Base-by-base conservation (phyloP, 2,888 invertebrate genomes). In the Diplazon laetatorius region DNA sequence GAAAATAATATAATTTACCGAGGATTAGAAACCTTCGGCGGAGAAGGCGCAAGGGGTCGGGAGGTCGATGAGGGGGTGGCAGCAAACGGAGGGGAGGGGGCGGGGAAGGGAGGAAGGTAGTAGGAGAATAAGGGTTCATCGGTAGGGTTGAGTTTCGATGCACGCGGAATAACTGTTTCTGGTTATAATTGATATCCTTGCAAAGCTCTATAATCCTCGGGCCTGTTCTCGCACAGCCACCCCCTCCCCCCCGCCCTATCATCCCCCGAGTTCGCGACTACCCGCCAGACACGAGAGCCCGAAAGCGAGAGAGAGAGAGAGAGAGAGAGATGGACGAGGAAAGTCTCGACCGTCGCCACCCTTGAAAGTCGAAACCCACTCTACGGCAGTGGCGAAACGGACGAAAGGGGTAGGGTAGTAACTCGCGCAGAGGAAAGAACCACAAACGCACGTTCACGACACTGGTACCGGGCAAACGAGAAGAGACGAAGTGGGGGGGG, bases 181-280 rank as follows among this genome's bases (percentile, higher is more conserved):
- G 90, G 89, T 90, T 91, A 90, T 91, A 91, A 91, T 91, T 91
- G 91, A 91, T 91, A 91, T 90, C 90, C 90, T 87, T 88, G 90
- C 88, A 90, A 91, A 91, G 90, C 90, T 88, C 89, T 88, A 89
- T 91, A 90, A 90, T 90, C 90, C 89, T 86, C 75, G 68, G 75
- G 75, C 75, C 78, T 78, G 75, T 75, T 78, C 75, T 75, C 78
- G 75, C 78, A 62, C 71, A 60, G 66, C 65, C 37, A 22, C 20
- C 37, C 50, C 44, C 35, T 60, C 55, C 39, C 66, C 35, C 14
- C 65, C 48, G 39, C 18, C 37, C 35, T 37, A 39, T 20, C 37
- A 60, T 50, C 42, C 68, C 59, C 59, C 73, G 55, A 59, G 48
- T 57, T 73, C 57, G 63, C 66, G 35, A 66, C 78, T 50, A 60